Percentiles rank a stretch among this genome's conserved stretches.
phyloP scores from a whole-genome alignment of 2,888 invertebrate species.

The Sinelater perroti region DNA sequence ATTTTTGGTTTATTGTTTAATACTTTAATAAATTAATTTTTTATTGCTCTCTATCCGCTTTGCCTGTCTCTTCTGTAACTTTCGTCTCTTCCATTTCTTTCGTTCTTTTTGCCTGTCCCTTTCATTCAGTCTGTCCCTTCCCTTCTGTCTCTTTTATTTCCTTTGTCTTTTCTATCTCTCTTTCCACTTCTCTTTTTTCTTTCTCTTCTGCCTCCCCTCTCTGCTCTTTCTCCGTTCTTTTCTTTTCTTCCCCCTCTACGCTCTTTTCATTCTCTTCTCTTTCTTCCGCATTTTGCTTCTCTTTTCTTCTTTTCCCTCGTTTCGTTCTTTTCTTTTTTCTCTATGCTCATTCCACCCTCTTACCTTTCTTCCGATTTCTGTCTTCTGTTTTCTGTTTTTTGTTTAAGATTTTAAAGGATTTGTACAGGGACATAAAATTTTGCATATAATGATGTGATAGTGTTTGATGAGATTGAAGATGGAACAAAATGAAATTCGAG shows the following conservation, averaged over 20 bases:
- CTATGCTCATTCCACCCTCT: neutral
- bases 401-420: too few species aligned
- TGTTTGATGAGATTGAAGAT: too few species aligned
- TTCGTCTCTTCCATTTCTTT: neutral
- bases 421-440: too few species aligned
- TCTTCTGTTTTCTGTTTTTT: too few species aligned
- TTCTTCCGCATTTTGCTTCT: too few species aligned
- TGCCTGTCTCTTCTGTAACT: too few species aligned
- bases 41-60: too few species aligned
- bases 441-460: too few species aligned
- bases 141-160: neutral
- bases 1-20: too few species aligned
- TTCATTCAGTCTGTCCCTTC: neutral
- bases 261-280: neutral
- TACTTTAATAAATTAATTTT: too few species aligned
- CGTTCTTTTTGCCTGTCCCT: neutral
- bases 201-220: neutral
- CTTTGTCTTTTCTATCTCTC: neutral
- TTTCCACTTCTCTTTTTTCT: neutral
- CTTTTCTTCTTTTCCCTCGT: neutral
- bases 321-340: neutral
- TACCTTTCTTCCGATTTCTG: neutral
- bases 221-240: neutral
- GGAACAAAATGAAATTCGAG: too few species aligned
- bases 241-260: neutral